These are phyloP conservation scores for Micrasema minimum DNA, from an alignment of 1,140 invertebrate genomes.

Conservation along the genomic window DNA sequence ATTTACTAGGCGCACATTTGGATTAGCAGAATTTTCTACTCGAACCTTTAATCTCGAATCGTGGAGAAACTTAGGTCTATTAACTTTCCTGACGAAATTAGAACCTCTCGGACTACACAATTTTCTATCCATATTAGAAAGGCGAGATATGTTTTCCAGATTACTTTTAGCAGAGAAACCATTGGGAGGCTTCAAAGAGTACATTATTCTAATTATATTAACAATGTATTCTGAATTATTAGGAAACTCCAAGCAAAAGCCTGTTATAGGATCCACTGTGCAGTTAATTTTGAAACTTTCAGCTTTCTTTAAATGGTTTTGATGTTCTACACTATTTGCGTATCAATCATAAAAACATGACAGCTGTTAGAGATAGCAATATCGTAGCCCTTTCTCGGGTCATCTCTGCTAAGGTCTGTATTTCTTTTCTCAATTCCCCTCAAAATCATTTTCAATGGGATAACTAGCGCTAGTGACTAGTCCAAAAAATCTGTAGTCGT, in stretches of 20 bases:
- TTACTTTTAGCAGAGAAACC: constrained; percentile 59
- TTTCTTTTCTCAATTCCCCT: constrained; percentile 41
- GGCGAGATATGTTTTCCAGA: constrained; percentile 61
- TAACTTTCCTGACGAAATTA: constrained; percentile 50
- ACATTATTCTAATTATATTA: constrained; percentile 75
- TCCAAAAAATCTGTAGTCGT: constrained; percentile 92
- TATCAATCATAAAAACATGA: constrained; percentile 94
- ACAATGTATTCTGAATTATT: constrained; percentile 88
- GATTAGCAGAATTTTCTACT: constrained; percentile 49
- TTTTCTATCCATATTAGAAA: constrained; percentile 56
- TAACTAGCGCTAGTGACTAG: constrained; percentile 84
- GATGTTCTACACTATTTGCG: constrained; percentile 84
- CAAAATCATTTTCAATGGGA: constrained; percentile 53
- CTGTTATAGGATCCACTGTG: constrained; percentile 74
- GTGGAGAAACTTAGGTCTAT: constrained; percentile 47
- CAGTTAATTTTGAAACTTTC: constrained; percentile 83
- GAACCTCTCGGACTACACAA: constrained; percentile 42
- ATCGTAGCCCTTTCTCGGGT: constrained; percentile 59
- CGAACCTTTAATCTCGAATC: constrained; percentile 48
- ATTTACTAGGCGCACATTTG: constrained; percentile 16
- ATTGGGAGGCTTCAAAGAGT: constrained; percentile 68
- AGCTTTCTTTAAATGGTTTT: constrained; percentile 79
- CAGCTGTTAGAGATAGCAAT: constrained; percentile 85
- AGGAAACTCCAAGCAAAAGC: constrained; percentile 89
- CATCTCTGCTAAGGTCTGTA: constrained; percentile 52